These are phyloP conservation scores for Eulemur rubriventer DNA, from an alignment of 2,797 vertebrate genomes.

Conservation along the genomic window DNA sequence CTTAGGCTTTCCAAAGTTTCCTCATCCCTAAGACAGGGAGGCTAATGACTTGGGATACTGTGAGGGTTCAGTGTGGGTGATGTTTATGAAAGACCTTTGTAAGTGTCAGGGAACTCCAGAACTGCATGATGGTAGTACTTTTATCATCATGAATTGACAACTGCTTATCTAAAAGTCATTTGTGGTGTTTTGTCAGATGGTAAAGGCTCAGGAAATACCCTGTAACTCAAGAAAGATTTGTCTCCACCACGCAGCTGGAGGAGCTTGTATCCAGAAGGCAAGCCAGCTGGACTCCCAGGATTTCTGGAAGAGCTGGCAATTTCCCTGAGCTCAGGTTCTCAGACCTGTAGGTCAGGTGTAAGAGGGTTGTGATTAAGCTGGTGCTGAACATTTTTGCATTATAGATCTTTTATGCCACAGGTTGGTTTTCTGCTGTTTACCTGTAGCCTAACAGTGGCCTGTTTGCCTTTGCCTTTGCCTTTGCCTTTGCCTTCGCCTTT, in stretches of 20 bases:
- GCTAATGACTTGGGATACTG: neutral
- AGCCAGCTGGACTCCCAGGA: neutral
- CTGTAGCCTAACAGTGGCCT: neutral
- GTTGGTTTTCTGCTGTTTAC: neutral
- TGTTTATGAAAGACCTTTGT: neutral
- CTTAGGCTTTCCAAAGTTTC: neutral
- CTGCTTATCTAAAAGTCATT: neutral
- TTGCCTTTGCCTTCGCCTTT: no score
- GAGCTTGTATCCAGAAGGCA: neutral
- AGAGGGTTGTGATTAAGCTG: neutral
- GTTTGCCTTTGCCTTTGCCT: neutral
- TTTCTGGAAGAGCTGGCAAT: neutral
- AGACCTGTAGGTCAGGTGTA: neutral
- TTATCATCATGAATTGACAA: neutral
- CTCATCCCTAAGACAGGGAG: neutral
- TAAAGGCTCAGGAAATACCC: constrained; percentile 13
- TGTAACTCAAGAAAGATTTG: constrained; percentile 1
- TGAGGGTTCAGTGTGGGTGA: neutral
- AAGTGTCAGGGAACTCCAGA: neutral
- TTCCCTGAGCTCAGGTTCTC: neutral
- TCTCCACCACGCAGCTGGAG: neutral
- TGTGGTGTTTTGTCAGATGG: constrained; percentile 16
- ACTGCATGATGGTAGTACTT: neutral
- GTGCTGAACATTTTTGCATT: neutral
- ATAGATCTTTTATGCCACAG: neutral